These are phyloP conservation scores for Drosophila demipolita DNA, from an alignment of 2,888 invertebrate species.

Conservation along the genomic window DNA sequence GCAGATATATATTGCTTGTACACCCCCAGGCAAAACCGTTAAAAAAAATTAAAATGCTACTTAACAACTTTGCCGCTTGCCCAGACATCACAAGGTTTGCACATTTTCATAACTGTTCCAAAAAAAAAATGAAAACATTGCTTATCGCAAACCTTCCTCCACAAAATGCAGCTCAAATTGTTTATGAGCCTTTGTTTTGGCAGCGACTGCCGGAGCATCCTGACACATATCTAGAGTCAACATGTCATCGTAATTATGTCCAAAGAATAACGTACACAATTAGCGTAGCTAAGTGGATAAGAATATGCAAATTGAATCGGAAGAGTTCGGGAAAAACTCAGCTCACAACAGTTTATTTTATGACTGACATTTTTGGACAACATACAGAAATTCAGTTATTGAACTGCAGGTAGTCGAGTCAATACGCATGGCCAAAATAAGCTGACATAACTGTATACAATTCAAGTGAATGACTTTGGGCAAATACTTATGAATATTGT, in stretches of 20 bases:
- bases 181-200: conserved; percentile 63
- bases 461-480: conserved; percentile 15
- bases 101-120: conserved; percentile 17
- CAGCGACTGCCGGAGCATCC: conserved; percentile 16
- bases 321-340: conserved; percentile 30
- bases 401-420: conserved; percentile 6
- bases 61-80: conserved; percentile 69
- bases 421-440: background rate
- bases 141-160: conserved; percentile 10
- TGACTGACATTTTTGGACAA: conserved; percentile 16
- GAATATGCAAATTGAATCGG: conserved; percentile 60
- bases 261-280: conserved; percentile 42
- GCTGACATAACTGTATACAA: conserved; percentile 13
- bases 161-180: conserved; percentile 44
- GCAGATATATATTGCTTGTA: conserved; percentile 54
- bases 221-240: conserved; percentile 62
- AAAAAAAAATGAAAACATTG: conserved; percentile 1
- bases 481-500: conserved; percentile 2
- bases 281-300: conserved; percentile 26
- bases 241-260: conserved; percentile 65
- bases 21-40: conserved; percentile 64
- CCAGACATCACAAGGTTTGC: conserved; percentile 46
- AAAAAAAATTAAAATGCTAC: conserved; percentile 75
- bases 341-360: conserved; percentile 23
- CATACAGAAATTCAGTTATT: conserved; percentile 17